Percentiles rank a stretch among this genome's conserved stretches.
Conservation (phyloP, 2,113 vertebrate species). For the Cathartes aura region DNA sequence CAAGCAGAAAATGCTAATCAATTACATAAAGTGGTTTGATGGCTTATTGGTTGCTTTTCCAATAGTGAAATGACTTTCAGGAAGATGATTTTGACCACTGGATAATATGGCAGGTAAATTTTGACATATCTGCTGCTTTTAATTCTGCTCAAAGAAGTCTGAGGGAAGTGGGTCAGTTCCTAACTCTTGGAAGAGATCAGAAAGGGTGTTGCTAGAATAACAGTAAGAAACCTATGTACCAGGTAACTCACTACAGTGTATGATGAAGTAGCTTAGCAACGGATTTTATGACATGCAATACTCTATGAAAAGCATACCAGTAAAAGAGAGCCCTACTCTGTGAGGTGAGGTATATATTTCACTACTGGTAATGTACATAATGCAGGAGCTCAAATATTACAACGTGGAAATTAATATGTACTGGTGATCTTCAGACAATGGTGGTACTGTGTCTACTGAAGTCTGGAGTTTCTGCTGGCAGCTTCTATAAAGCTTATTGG, state of each 20-base stretch:
- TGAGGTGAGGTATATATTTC: constrained; percentile 11
- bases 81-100: background rate
- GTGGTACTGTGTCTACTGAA: constrained; percentile 39
- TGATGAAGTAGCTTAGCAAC: constrained; percentile 25
- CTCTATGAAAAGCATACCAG: constrained; percentile 13
- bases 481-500: constrained; percentile 58
- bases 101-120: background rate
- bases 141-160: background rate
- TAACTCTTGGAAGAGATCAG: background rate
- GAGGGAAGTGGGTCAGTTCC: background rate
- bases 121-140: background rate
- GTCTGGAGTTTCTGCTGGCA: constrained; percentile 17
- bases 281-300: constrained; percentile 38
- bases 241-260: background rate
- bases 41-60: background rate
- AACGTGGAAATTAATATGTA: constrained; percentile 24
- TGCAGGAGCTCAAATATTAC: constrained; percentile 7
- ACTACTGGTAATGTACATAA: constrained; percentile 6
- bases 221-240: background rate
- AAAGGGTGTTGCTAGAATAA: background rate
- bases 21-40: constrained; percentile 3
- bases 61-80: background rate
- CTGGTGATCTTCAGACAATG: constrained; percentile 31
- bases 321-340: constrained; percentile 8
- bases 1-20: constrained; percentile 46